phyloP scores from a whole-genome alignment of 2,113 vertebrate genomes.

The Alaudala cheleensis region DNA sequence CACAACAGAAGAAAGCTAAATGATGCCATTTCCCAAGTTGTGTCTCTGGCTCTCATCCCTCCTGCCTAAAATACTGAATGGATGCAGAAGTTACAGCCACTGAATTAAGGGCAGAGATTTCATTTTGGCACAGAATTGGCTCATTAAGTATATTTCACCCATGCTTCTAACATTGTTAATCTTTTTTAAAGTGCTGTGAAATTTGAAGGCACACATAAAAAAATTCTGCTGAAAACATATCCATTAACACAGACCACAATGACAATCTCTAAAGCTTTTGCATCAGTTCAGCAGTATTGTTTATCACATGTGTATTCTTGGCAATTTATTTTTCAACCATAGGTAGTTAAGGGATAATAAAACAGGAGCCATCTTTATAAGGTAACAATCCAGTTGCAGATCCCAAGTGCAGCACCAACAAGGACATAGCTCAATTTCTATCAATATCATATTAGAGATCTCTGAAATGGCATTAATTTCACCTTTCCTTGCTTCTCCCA shows the following conservation, averaged over 20 bases:
- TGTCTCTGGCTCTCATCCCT: not conserved
- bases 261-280: slow-evolving; percentile 17
- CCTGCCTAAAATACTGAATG: not conserved
- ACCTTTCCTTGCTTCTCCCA: not conserved
- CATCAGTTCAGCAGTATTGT: slow-evolving; percentile 31
- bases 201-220: not conserved
- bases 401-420: slow-evolving; percentile 16
- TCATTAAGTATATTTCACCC: slow-evolving; percentile 44
- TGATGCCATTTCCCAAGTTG: not conserved
- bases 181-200: slow-evolving; percentile 47
- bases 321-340: slow-evolving; percentile 42
- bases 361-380: slow-evolving; percentile 57
- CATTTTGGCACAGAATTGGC: slow-evolving; percentile 38
- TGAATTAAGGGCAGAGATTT: slow-evolving; percentile 12
- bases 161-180: slow-evolving; percentile 49
- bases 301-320: slow-evolving; percentile 41
- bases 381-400: slow-evolving; percentile 44
- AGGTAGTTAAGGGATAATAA: slow-evolving; percentile 49
- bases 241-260: slow-evolving; percentile 8
- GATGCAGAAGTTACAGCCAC: not conserved
- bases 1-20: not conserved
- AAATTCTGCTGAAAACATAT: slow-evolving; percentile 5
- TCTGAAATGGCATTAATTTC: slow-evolving; percentile 61
- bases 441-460: slow-evolving; percentile 1
- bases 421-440: slow-evolving; percentile 26